A percentile compares a stretch with the other conserved stretches of the same genome.
These are phyloP conservation scores for Paragorgia papillata DNA, from an alignment of 92 coral and sea anemone genomes.

Conservation along the genomic window DNA sequence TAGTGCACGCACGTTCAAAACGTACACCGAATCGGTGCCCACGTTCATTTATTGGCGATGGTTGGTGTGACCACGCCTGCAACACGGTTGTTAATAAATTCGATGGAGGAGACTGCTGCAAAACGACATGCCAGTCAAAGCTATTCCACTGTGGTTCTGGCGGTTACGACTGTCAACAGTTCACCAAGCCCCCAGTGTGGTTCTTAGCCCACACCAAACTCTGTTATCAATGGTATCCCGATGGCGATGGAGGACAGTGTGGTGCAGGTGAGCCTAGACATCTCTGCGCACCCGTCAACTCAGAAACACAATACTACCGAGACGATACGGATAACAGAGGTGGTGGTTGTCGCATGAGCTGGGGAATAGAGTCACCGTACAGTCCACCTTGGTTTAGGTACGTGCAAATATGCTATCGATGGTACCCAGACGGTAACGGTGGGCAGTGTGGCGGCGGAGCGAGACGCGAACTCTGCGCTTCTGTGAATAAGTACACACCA, in stretches of 20 bases:
- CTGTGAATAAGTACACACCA: conserved; percentile 36
- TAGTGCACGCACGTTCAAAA: conserved; percentile 28
- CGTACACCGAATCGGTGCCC: not conserved
- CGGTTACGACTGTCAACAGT: conserved; percentile 19
- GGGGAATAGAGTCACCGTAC: conserved; percentile 27
- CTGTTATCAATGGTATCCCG: conserved; percentile 29
- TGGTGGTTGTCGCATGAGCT: conserved; percentile 33
- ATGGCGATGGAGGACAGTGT: conserved; percentile 17
- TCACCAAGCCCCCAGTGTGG: conserved; percentile 31
- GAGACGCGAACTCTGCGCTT: conserved; percentile 19
- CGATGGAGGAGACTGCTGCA: conserved; percentile 45
- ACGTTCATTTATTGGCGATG: not conserved
- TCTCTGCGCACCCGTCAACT: conserved; percentile 19
- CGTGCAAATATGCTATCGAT: conserved; percentile 27
- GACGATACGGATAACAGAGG: conserved; percentile 37
- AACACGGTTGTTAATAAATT: not conserved
- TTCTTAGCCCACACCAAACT: conserved; percentile 33
- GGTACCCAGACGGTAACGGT: conserved; percentile 45
- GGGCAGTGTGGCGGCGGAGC: conserved; percentile 46
- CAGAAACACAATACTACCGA: conserved; percentile 28
- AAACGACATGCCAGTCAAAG: conserved; percentile 16
- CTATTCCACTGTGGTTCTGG: conserved; percentile 33
- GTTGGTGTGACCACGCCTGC: not conserved
- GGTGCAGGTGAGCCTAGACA: conserved; percentile 14
- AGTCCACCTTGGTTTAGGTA: conserved; percentile 18